phyloP scores from a whole-genome alignment of 2,888 invertebrate species.

The Pristionchus entomophagus region DNA sequence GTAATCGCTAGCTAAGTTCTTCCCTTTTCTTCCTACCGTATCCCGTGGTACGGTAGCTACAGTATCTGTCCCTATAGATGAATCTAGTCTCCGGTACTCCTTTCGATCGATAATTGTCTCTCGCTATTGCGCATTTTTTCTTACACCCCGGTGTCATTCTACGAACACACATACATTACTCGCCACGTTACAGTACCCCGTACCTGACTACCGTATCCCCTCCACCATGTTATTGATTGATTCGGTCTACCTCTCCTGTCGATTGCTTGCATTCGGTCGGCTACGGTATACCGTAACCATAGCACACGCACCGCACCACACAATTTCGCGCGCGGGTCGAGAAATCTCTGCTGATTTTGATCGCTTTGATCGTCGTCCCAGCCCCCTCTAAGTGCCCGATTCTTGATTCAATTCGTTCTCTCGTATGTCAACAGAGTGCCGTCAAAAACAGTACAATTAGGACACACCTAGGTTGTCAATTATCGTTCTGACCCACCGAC shows the following conservation, averaged over 20 bases:
- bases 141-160: constrained; percentile 11
- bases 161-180: constrained; percentile 6
- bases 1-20: too few relatives aligned
- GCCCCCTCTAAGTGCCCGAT: background rate
- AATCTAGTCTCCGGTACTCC: background rate
- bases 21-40: background rate
- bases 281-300: too few relatives aligned
- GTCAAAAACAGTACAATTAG: too few relatives aligned
- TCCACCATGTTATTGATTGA: too few relatives aligned
- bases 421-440: background rate
- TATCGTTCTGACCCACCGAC: too few relatives aligned
- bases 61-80: background rate
- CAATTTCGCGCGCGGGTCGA: background rate
- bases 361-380: background rate
- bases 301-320: too few relatives aligned
- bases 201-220: background rate
- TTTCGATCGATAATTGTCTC: background rate
- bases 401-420: background rate
- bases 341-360: background rate
- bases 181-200: background rate
- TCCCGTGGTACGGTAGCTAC: too few relatives aligned
- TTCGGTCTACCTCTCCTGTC: too few relatives aligned
- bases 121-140: background rate
- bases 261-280: too few relatives aligned
- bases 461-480: too few relatives aligned